Evolutionary conservation across 2,113 vertebrate genomes (phyloP), one percentile per base, ranked within the genome.

Genomic region (Acanthisitta chloris): DNA sequence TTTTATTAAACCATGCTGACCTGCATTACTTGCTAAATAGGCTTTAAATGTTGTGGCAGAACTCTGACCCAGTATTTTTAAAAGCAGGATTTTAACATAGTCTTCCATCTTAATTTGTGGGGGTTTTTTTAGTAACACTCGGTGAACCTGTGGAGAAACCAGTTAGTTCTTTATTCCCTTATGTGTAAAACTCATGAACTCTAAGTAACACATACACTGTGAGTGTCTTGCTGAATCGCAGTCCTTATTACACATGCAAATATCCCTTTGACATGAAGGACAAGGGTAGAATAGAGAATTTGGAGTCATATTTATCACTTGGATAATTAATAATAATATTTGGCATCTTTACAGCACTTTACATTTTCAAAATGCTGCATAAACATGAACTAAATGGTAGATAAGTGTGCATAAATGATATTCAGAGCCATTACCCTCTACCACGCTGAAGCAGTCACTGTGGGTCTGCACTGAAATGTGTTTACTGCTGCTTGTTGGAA

Each of bases 351-450:
- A 95, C 87, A 78, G 94, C 82, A 83, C 92, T 95, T 92, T 84
- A 69, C 86, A 65, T 93, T 94, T 93, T 86, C 88, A 86, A 90
- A 97, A 94, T 76, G 95, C 86, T 71, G 88, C 90, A 96, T 95
- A 96, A 96, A 96, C 92, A 93, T 95, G 93, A 93, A 93, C 82
- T 96, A 97, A 96, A 90, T 94, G 94, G 88, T 83, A 95, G 90
- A 86, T 97, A 97, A 96, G 70, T 96, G 93, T 6, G 6, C 88
- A 95, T 95, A 95, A 95, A 94, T 94, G 94, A 92, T 92, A 96
- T 81, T 84, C 93, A 90, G 77, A 94, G 88, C 82, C 86, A 94
- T 97, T 97, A 88, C 76, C 65, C 85, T 96, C 88, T 86, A 81
- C 76, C 46, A n/a, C 9, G n/a, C 71, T 76, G 65, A 49, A 1